Evolutionary conservation across 2,113 vertebrate species (phyloP), one percentile per base, ranked within the genome.

Genomic region (Phrynocephalus versicolor): DNA sequence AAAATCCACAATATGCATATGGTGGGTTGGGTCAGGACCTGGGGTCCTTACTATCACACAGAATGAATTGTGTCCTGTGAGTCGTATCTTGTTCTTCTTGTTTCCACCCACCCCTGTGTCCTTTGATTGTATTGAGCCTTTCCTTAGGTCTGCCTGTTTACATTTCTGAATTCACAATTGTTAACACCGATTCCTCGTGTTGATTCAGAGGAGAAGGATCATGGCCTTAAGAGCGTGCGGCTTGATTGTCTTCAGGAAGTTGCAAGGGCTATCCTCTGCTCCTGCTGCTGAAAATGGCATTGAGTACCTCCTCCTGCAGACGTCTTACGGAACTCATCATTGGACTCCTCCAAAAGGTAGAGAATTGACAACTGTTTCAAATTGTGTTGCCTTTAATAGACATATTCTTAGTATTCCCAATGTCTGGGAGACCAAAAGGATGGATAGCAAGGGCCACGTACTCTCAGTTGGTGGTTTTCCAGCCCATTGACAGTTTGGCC

Each of bases 291-390:
- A 92, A 64, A 96, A 94, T n/a, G 86, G 90, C 76, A 95, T 99
- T 0, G 97, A 99, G 88, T 99, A 97, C 90, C 98, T 99, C 4
- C 97, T 99, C 9, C 94, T 99, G 37, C 98, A 99, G 95, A 98
- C 99, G 0, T 99, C 99, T 2, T 97, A 99, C 1, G 98, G 98
- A 41, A 91, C 93, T 39, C 97, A 99, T 89, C 99, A 99, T 95
- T 99, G 99, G 99, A 99, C 98, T 12, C 99, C 99, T 16, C 99
- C 98, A 35, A 99, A 99, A 98, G 99, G 99, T 99, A 71, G 0
- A n/a, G 55, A 21, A 41, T 87, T 27, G 9, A 15, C 2, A n/a
- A 25, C 67, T 71, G 10, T 7, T 6, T 19, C 5, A 0, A 27
- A 25, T 41, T 3, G 30, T 0, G 41, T 10, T 23, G 3, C 23